Evolutionary conservation across 2,888 invertebrate genomes (phyloP).

Genomic region (Drosophila fungiperda): DNA sequence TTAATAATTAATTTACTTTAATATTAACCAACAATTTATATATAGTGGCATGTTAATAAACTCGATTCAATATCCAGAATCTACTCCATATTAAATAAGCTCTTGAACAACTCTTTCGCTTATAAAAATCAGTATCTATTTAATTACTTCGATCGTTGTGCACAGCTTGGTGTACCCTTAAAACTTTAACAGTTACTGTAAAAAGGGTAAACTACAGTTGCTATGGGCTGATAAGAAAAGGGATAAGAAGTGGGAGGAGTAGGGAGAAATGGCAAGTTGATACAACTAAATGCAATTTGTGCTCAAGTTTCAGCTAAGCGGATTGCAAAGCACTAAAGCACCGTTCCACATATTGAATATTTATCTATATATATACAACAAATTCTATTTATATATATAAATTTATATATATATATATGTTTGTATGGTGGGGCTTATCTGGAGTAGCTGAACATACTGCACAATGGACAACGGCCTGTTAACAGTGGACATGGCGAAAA

Average conservation of each 20-base stretch:
- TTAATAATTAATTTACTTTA: not conserved
- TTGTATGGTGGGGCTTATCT: conserved; percentile 19
- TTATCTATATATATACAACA: conserved; percentile 34
- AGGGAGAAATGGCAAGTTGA: conserved; percentile 16
- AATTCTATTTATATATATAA: not conserved
- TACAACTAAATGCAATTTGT: conserved; percentile 72
- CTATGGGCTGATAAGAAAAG: conserved; percentile 32
- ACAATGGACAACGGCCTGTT: conserved; percentile 14
- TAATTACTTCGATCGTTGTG: not conserved
- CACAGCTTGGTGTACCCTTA: conserved; percentile 2
- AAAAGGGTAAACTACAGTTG: conserved; percentile 41
- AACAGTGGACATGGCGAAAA: not conserved
- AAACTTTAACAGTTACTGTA: not conserved
- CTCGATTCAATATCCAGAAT: not conserved
- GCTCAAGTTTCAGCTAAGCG: conserved; percentile 71
- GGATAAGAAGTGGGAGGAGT: conserved; percentile 8
- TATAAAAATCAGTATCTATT: not conserved
- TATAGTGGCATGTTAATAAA: not conserved
- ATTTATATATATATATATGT: not conserved
- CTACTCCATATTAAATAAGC: not conserved
- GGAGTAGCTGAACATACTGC: conserved; percentile 1
- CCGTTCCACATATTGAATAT: conserved; percentile 61
- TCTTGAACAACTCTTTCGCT: not conserved
- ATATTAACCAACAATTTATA: not conserved
- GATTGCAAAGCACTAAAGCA: conserved; percentile 68